phyloP scores from a whole-genome alignment of 1,140 invertebrate species.

The Brachionus manjavacas region DNA sequence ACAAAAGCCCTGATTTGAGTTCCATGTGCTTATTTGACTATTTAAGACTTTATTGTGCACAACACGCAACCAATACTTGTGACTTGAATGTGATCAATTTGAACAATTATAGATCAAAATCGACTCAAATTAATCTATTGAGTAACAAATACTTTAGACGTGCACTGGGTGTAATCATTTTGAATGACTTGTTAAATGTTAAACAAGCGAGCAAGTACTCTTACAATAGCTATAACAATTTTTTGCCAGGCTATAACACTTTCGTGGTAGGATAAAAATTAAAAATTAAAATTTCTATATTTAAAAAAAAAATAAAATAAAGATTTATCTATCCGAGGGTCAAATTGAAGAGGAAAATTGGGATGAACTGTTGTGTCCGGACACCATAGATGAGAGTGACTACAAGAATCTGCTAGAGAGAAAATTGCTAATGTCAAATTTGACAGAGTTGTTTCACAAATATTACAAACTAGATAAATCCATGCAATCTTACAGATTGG shows the following conservation, averaged over 20 bases:
- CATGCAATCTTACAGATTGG: background rate
- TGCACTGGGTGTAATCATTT: background rate
- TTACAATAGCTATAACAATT: background rate
- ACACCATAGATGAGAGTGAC: background rate
- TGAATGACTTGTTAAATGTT: conserved; percentile 13
- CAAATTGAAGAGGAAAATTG: background rate
- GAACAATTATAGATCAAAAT: background rate
- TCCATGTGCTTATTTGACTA: background rate
- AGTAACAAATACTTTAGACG: conserved; percentile 22
- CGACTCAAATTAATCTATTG: background rate
- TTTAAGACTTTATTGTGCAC: conserved; percentile 29
- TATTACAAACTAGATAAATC: conserved; percentile 13
- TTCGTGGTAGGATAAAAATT: background rate
- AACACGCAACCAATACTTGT: conserved; percentile 30
- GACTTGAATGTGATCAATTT: conserved; percentile 36
- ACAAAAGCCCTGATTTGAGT: background rate
- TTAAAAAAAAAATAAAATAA: background rate
- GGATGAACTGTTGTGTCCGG: conserved; percentile 19
- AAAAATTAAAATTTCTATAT: background rate
- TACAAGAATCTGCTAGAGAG: background rate
- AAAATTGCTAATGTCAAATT: background rate
- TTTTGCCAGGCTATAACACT: background rate
- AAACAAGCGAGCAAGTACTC: background rate
- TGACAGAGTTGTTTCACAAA: conserved; percentile 38
- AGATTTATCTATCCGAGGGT: conserved; percentile 18